Conservation (phyloP, 2,797 vertebrate genomes). For the Onychomys arenicola region DNA sequence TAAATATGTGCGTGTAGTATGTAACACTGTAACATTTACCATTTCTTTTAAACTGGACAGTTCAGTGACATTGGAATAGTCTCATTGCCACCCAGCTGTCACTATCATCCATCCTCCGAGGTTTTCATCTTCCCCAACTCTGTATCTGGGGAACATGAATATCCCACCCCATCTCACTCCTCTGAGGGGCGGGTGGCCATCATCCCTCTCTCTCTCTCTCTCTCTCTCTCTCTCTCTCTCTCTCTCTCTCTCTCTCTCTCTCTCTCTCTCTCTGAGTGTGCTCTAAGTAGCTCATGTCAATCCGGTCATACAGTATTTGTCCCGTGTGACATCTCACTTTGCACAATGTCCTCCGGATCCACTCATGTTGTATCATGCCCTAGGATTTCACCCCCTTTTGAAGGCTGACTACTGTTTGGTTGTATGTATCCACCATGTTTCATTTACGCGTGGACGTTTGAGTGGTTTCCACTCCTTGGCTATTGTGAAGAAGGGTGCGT, state of each 20-base stretch:
- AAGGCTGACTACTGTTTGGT: neutral
- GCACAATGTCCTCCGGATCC: neutral
- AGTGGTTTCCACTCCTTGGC: neutral
- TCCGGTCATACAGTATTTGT: neutral
- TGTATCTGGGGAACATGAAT: neutral
- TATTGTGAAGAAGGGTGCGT: neutral
- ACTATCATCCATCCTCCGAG: too few species aligned
- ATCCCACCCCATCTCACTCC: too few species aligned
- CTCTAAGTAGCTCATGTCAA: neutral
- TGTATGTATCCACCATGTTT: neutral
- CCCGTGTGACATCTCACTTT: neutral
- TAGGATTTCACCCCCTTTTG: neutral
- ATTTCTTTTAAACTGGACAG: neutral
- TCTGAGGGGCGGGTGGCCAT: neutral
- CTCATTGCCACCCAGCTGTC: neutral
- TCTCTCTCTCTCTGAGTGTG: neutral
- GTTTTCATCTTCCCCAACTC: neutral
- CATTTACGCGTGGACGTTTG: neutral
- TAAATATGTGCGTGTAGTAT: neutral
- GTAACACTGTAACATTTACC: neutral
- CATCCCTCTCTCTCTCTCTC: neutral
- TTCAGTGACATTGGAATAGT: neutral
- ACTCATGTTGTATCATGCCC: neutral
- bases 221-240: too few species aligned
- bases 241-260: too few species aligned